Evolutionary conservation across 1,140 invertebrate species (phyloP), one percentile per base, ranked within the genome.

Genomic region (Aricia agestis): DNA sequence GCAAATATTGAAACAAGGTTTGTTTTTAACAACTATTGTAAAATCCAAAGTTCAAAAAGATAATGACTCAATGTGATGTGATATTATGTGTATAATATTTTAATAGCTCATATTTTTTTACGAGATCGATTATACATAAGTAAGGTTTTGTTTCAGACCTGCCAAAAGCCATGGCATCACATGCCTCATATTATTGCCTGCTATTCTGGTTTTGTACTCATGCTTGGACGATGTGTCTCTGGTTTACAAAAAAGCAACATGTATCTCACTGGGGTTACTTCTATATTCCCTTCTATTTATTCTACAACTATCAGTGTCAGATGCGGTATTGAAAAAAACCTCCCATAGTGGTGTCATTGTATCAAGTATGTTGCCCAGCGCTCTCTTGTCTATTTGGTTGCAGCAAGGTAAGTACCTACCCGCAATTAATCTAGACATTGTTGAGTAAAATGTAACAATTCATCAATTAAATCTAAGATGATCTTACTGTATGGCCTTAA

Each of bases 101-200:
- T 52, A 52, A 1, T 52, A 13, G 13, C 45, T 15, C 1, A 25
- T 25, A 25, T 36, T 36, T 36, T 32, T 7, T 36, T 0, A 7
- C 36, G 5, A 36, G 36, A 36, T 36, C 6, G 36, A 36, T 36
- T 36, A 36, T 36, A 25, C 9, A 36, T 36, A 36, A 7, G 9
- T 36, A 36, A 25, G 25, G 25, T 36, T 36, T 36, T 36, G 36
- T 89, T 85, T 74, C 79, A 91, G 89, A 70, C 79, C 81, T 41
- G 74, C 79, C 10, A 74, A 76, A 66, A 78, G 78, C 68, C 85
- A 87, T 82, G 89, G 89, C 17, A 19, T 91, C 32, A 89, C 87
- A 85, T 87, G 85, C 75, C 79, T 79, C 65, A 58, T 74, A 15
- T 76, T 91, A 41, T 67, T 89, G 19, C 89, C 89, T 42, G 68